Conservation (phyloP, 2,113 vertebrate genomes). For the Urocitellus parryii region DNA sequence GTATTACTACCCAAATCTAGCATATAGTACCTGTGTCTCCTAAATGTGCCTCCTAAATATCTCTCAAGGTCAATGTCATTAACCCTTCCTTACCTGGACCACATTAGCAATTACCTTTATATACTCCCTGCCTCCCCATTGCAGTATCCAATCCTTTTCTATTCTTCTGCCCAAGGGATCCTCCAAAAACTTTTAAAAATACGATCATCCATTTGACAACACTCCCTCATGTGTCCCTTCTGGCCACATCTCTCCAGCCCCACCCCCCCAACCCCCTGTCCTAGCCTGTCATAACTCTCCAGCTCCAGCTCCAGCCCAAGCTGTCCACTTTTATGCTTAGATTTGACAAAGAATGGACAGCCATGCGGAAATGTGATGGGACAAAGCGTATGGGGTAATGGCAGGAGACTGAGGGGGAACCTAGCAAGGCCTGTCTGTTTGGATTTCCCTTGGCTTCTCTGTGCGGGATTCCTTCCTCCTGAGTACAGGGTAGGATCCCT, state of each 20-base stretch:
- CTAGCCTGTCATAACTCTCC: not conserved
- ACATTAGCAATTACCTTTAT: not conserved
- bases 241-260: not conserved
- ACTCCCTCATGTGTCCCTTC: not conserved
- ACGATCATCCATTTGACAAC: not conserved
- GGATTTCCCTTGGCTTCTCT: not conserved
- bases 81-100: not conserved
- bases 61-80: conserved; percentile 12
- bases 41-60: not conserved
- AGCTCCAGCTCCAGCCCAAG: not conserved
- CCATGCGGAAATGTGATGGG: not conserved
- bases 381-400: not conserved
- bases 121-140: not conserved
- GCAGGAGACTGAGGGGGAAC: not conserved
- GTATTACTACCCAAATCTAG: not conserved
- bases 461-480: too few relatives aligned
- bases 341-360: not conserved
- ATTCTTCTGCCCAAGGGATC: not conserved
- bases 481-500: not conserved
- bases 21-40: not conserved
- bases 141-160: not conserved
- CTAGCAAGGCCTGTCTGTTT: not conserved
- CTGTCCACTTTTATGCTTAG: not conserved
- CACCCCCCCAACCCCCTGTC: not conserved
- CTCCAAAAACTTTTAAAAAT: conserved; percentile 16